Evolutionary conservation across 1,140 invertebrate species (phyloP).

Genomic region (Micrasema longulum): DNA sequence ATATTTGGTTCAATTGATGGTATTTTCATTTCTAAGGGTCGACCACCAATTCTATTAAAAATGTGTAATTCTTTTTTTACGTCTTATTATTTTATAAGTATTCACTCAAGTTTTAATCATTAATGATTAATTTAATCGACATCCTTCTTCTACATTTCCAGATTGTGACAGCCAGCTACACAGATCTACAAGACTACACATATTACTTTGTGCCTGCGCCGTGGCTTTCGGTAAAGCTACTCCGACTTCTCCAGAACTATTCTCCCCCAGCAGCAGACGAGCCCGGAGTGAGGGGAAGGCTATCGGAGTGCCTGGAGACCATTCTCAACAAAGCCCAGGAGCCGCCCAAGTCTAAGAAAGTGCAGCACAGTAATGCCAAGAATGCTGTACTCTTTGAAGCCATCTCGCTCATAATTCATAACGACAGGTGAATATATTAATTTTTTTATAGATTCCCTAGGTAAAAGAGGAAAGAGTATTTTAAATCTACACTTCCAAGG

Average conservation of each 20-base stretch:
- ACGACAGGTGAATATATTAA: constrained; percentile 83
- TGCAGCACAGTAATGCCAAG: constrained; percentile 99
- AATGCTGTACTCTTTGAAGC: constrained; percentile 99
- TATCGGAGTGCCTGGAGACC: constrained; percentile 99
- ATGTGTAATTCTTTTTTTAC: no score
- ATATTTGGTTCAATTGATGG: no score
- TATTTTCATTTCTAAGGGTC: no score
- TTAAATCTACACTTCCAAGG: no score
- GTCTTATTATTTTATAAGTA: no score
- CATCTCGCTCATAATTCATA: constrained; percentile 99
- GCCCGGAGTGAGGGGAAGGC: constrained; percentile 91
- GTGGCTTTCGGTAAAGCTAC: constrained; percentile 98
- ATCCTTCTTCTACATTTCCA: no score
- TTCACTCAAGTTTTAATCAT: no score
- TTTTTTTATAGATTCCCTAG: no score
- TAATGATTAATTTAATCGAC: no score
- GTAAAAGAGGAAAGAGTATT: no score
- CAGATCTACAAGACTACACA: constrained; percentile 98
- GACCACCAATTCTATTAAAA: no score
- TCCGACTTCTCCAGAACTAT: constrained; percentile 97
- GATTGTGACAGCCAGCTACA: constrained; percentile 98
- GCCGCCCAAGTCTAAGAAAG: constrained; percentile 99
- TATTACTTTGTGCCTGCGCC: constrained; percentile 99
- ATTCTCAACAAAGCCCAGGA: constrained; percentile 99
- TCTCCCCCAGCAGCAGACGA: constrained; percentile 96